A percentile compares a stretch with the other conserved stretches of the same genome.
Evolutionary conservation across 2,888 invertebrate species (phyloP).

Genomic region (Drosophila kambysellisi): DNA sequence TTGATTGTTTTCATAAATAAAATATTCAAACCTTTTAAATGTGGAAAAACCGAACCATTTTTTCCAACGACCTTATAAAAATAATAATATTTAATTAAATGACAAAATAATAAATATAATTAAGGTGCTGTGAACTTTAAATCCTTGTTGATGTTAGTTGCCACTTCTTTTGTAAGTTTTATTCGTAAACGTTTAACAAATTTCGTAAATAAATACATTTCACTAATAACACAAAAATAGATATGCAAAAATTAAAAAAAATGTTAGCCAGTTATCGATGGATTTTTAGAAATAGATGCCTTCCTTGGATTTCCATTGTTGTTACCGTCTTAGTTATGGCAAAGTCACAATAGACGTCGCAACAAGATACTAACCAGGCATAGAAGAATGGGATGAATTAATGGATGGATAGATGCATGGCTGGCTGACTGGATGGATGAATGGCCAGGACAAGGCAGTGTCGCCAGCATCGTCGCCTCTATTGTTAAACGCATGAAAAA

Average conservation of each 20-base stretch:
- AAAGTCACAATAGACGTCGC: constrained; percentile 10
- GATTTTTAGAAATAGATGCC: background rate
- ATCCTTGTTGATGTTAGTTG: background rate
- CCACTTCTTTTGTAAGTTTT: background rate
- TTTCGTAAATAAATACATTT: background rate
- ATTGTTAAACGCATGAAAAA: constrained; percentile 79
- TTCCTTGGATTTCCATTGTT: constrained; percentile 8
- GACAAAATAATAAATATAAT: background rate
- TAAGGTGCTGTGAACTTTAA: background rate
- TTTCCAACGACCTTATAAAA: background rate
- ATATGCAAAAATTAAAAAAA: too few relatives aligned
- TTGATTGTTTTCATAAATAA: background rate
- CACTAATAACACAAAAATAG: background rate
- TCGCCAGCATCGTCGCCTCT: constrained; percentile 46
- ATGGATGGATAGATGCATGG: constrained; percentile 14
- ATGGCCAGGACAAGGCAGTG: constrained; percentile 36
- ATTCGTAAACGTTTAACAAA: background rate
- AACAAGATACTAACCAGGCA: constrained; percentile 25
- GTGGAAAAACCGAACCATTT: background rate
- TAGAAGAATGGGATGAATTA: constrained; percentile 22
- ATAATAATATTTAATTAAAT: background rate
- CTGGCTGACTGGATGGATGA: constrained; percentile 19
- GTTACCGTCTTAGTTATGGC: background rate
- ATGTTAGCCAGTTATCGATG: background rate
- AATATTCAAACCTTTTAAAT: background rate